Evolutionary conservation across 1,140 invertebrate species (phyloP).

Genomic region (Ceratoteleas bidentatus): DNA sequence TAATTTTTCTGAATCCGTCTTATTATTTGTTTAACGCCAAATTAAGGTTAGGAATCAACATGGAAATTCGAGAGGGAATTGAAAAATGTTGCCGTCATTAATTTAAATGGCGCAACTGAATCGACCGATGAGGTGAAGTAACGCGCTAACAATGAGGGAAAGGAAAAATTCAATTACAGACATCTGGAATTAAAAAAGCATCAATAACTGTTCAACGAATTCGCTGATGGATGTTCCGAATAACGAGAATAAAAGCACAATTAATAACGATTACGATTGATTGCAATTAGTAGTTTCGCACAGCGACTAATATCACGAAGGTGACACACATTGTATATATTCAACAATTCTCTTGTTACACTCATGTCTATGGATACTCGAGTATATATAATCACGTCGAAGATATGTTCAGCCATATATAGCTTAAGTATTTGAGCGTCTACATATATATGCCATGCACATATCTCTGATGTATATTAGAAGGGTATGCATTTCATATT

Average conservation of each 20-base stretch:
- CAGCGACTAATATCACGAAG: slow-evolving; percentile 28
- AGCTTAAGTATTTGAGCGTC: too few relatives aligned
- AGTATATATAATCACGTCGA: too few relatives aligned
- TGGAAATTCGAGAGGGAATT: neutral
- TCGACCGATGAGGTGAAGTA: too few relatives aligned
- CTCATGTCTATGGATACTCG: too few relatives aligned
- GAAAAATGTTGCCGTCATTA: neutral
- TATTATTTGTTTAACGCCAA: too few relatives aligned
- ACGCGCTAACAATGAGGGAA: neutral
- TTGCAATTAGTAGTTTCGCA: slow-evolving; percentile 30
- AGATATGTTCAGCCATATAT: too few relatives aligned
- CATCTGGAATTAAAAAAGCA: slow-evolving; percentile 13
- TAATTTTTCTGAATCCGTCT: neutral
- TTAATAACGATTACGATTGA: slow-evolving; percentile 37
- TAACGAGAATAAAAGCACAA: slow-evolving; percentile 32
- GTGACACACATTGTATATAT: slow-evolving; percentile 46
- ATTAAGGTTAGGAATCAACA: too few relatives aligned
- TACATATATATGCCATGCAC: too few relatives aligned
- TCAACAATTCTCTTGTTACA: too few relatives aligned
- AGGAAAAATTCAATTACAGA: neutral
- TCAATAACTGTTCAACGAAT: neutral
- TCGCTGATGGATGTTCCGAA: neutral
- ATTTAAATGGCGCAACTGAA: too few relatives aligned
- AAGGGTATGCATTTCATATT: slow-evolving; percentile 49
- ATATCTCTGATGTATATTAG: too few relatives aligned